phyloP scores from a whole-genome alignment of 2,797 vertebrate species.

The Xenentodon cancila region DNA sequence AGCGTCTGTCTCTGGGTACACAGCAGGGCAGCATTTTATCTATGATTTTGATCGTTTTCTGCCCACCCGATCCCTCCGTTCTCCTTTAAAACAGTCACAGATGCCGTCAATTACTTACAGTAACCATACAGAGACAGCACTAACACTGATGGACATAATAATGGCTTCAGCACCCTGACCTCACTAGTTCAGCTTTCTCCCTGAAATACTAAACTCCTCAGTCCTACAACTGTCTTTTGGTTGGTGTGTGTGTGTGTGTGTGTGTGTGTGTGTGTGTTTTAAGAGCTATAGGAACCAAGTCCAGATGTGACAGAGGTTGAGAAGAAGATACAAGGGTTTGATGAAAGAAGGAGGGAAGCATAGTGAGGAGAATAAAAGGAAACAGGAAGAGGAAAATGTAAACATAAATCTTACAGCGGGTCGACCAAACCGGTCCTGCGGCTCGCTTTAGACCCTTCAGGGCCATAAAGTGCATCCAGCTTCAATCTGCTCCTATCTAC shows the following conservation, averaged over 20 bases:
- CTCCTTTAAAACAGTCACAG: slow-evolving; percentile 17
- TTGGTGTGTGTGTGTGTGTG: too few relatives aligned
- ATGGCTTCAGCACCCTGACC: slow-evolving; percentile 32
- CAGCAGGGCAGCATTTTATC: slow-evolving; percentile 6
- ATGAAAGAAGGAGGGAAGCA: neutral
- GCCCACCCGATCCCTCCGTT: too few relatives aligned
- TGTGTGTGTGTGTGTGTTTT: neutral
- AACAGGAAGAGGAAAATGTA: neutral
- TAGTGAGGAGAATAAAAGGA: too few relatives aligned
- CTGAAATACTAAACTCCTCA: slow-evolving; percentile 19
- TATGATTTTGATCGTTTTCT: neutral
- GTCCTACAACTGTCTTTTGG: slow-evolving; percentile 1
- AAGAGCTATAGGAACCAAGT: slow-evolving; percentile 38
- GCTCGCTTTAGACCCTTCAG: too few relatives aligned
- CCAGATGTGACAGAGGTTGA: slow-evolving; percentile 39
- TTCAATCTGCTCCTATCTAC: slow-evolving; percentile 7
- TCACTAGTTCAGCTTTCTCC: slow-evolving; percentile 8
- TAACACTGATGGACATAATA: slow-evolving; percentile 24
- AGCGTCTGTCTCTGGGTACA: too few relatives aligned
- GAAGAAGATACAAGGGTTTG: neutral
- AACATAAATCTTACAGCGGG: slow-evolving; percentile 50
- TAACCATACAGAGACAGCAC: slow-evolving; percentile 22
- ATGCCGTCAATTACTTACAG: slow-evolving; percentile 36
- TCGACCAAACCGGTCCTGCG: slow-evolving; percentile 22
- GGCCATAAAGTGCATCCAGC: neutral